Percentiles rank a stretch among this genome's conserved stretches.
Evolutionary conservation across 2,797 vertebrate genomes (phyloP).

Genomic region (Chiloscyllium punctatum): DNA sequence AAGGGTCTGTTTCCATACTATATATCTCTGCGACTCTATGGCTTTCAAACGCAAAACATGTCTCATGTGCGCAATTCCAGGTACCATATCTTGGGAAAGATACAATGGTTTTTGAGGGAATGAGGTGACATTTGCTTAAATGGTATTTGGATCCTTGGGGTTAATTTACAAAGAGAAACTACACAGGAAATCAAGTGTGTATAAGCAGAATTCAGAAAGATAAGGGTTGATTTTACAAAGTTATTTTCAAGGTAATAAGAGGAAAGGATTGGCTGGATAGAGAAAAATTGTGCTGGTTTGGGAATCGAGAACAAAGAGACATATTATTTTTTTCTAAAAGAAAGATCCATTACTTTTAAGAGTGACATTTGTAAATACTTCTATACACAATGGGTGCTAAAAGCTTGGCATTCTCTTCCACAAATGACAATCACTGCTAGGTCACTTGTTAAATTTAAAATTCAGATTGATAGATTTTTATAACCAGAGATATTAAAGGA

Average conservation of each 20-base stretch:
- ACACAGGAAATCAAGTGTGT: neutral
- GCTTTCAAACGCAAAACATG: too few species aligned
- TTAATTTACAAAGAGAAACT: neutral
- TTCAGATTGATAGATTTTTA: neutral
- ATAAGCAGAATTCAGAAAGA: neutral
- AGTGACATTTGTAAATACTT: neutral
- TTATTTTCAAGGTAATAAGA: neutral
- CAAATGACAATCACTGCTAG: neutral
- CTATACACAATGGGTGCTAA: neutral
- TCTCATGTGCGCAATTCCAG: too few species aligned
- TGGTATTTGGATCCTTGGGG: neutral
- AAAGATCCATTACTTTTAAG: neutral
- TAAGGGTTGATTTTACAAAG: neutral
- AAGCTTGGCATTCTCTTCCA: neutral
- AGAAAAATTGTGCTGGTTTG: neutral
- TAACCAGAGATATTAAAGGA: neutral
- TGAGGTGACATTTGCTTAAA: neutral
- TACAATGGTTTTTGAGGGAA: too few species aligned
- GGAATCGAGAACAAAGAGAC: neutral
- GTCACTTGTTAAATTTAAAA: neutral
- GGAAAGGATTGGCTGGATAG: neutral
- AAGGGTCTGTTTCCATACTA: too few species aligned
- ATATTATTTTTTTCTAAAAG: neutral
- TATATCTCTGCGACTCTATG: too few species aligned
- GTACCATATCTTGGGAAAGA: too few species aligned